phyloP scores from a whole-genome alignment of 2,797 vertebrate species.

The Graptemys geographica region DNA sequence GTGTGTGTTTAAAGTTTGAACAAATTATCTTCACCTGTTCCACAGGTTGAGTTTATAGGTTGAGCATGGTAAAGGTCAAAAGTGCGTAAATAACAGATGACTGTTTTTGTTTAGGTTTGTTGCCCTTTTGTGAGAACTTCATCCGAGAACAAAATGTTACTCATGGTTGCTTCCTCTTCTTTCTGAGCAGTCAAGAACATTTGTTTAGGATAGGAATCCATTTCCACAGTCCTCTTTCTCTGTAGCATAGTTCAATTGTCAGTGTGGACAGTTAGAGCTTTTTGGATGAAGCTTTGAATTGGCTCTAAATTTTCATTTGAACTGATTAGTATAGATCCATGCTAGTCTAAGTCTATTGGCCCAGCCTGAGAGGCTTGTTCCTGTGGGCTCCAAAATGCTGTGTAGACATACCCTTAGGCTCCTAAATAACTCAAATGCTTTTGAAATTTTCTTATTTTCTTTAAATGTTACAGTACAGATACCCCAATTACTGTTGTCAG shows the following conservation, averaged over 20 bases:
- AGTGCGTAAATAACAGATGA: not conserved
- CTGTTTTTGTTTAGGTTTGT: not conserved
- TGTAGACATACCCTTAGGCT: not conserved
- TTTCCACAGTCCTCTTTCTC: not conserved
- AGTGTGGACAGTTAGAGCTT: not conserved
- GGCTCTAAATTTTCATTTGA: not conserved
- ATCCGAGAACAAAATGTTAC: not conserved
- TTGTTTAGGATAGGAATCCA: not conserved
- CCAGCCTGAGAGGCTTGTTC: not conserved
- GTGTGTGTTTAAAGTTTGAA: not conserved
- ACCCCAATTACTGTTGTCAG: not conserved
- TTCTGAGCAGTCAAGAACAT: not conserved
- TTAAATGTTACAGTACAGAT: not conserved
- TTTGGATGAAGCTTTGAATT: not conserved
- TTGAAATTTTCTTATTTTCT: not conserved
- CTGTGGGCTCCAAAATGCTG: no score
- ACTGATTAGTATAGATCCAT: not conserved
- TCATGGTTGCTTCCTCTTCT: not conserved
- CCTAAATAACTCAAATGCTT: not conserved
- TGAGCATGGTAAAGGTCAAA: not conserved
- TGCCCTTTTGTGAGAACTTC: not conserved
- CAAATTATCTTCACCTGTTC: not conserved
- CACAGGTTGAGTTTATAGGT: not conserved
- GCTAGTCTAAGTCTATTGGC: not conserved
- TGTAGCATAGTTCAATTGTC: not conserved